Evolutionary conservation across 1,140 invertebrate genomes (phyloP).

Genomic region (Cyrtorhinus lividipennis): DNA sequence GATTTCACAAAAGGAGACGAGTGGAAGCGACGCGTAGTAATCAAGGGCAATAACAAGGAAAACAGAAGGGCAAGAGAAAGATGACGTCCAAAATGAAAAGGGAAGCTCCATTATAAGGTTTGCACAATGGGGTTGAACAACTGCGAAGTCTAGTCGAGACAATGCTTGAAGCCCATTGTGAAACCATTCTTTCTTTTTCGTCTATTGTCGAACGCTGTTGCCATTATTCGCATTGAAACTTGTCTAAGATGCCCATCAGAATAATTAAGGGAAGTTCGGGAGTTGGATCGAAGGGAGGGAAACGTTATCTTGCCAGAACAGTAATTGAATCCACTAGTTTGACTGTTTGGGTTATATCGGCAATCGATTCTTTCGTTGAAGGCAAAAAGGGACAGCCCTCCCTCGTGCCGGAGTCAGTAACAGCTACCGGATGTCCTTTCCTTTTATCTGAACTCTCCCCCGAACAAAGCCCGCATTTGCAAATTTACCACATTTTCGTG

Average conservation of each 20-base stretch:
- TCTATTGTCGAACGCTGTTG: slow-evolving; percentile 13
- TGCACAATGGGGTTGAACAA: slow-evolving; percentile 9
- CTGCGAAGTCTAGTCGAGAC: slow-evolving; percentile 13
- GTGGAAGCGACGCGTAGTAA: slow-evolving; percentile 14
- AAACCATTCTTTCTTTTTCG: background rate
- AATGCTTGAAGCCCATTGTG: slow-evolving; percentile 6
- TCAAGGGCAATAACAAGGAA: slow-evolving; percentile 14
- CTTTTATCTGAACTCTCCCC: slow-evolving; percentile 1
- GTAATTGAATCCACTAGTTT: slow-evolving; percentile 13
- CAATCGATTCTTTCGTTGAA: slow-evolving; percentile 6
- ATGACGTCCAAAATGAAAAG: slow-evolving; percentile 16
- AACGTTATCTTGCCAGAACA: background rate
- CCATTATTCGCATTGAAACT: slow-evolving; percentile 14
- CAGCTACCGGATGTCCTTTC: slow-evolving; percentile 9
- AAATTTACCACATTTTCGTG: slow-evolving; percentile 11
- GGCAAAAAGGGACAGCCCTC: background rate
- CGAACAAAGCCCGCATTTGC: slow-evolving; percentile 13
- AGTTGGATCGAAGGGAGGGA: background rate
- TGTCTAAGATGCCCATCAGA: slow-evolving; percentile 16
- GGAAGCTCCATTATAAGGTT: slow-evolving; percentile 14
- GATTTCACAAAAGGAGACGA: slow-evolving; percentile 8
- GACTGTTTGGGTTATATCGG: slow-evolving; percentile 8
- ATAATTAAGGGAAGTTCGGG: slow-evolving; percentile 11
- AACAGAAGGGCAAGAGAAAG: background rate
- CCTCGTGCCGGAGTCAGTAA: slow-evolving; percentile 7